Evolutionary conservation across 1,140 invertebrate genomes (phyloP).

Genomic region (Drosophila persimilis): DNA sequence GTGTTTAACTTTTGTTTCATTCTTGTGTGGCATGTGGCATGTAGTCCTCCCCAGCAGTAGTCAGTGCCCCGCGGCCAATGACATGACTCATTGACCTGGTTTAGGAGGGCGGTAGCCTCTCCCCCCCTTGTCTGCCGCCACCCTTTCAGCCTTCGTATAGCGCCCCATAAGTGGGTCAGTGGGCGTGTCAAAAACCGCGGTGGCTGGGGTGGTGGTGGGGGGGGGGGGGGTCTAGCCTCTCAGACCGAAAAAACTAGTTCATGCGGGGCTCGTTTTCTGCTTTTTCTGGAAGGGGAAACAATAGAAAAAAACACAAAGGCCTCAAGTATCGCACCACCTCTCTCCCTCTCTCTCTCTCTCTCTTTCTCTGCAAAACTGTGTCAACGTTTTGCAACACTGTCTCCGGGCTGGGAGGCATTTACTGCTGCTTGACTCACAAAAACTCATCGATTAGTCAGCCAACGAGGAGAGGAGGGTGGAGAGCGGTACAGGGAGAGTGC

Average conservation of each 20-base stretch:
- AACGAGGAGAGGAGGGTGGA: constrained; percentile 1
- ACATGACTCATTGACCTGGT: constrained; percentile 77
- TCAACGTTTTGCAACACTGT: constrained; percentile 31
- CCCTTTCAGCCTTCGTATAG: background rate
- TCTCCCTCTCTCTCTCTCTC: background rate
- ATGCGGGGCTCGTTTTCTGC: constrained; percentile 17
- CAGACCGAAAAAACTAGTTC: constrained; percentile 68
- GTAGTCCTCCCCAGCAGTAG: background rate
- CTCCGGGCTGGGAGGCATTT: background rate
- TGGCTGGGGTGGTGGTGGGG: constrained; percentile 5
- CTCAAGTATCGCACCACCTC: constrained; percentile 11
- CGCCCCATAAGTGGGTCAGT: constrained; percentile 62
- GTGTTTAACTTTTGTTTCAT: constrained; percentile 16
- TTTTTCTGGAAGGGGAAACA: constrained; percentile 15
- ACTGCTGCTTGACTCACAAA: constrained; percentile 17
- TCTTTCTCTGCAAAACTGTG: constrained; percentile 16
- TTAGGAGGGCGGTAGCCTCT: constrained; percentile 15
- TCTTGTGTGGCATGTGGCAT: constrained; percentile 7
- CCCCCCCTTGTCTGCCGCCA: constrained; percentile 21
- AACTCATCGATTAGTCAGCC: constrained; percentile 41
- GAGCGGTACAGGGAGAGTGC: background rate
- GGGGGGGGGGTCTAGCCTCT: constrained; percentile 15
- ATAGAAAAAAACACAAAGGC: constrained; percentile 30
- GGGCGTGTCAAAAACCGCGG: constrained; percentile 28
- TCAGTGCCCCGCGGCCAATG: constrained; percentile 55